A percentile compares a stretch with the other conserved stretches of the same genome.
These are phyloP conservation scores for Polydrusus pterygomalis DNA, from an alignment of 2,888 invertebrate genomes.

Conservation along the genomic window DNA sequence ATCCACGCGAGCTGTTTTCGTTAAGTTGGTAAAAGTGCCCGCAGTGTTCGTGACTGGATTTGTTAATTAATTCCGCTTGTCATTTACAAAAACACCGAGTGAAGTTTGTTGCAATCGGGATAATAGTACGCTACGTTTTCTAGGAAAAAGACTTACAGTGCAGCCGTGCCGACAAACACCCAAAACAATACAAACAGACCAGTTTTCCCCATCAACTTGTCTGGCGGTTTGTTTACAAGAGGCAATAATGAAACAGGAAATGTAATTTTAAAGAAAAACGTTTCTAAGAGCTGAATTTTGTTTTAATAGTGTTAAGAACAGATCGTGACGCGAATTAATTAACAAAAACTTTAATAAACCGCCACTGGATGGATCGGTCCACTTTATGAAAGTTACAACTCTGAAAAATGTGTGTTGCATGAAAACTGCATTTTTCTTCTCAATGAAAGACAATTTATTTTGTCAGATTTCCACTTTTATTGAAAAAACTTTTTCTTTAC, in stretches of 20 bases:
- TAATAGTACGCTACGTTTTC: conserved; percentile 44
- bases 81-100: conserved; percentile 53
- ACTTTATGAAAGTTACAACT: too few relatives aligned
- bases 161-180: conserved; percentile 23
- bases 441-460: too few relatives aligned
- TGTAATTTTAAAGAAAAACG: not conserved
- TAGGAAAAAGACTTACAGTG: conserved; percentile 41
- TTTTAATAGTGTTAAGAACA: too few relatives aligned
- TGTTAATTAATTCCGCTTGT: conserved; percentile 54
- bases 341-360: too few relatives aligned
- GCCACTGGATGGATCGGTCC: too few relatives aligned
- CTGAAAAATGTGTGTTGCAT: too few relatives aligned
- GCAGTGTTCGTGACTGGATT: conserved; percentile 53
- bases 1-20: conserved; percentile 43
- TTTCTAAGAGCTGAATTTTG: too few relatives aligned
- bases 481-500: too few relatives aligned
- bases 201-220: conserved; percentile 12
- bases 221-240: not conserved
- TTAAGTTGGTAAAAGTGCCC: conserved; percentile 51
- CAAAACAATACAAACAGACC: conserved; percentile 21
- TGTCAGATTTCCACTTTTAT: too few relatives aligned
- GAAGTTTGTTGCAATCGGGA: conserved; percentile 47
- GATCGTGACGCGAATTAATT: too few relatives aligned
- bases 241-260: not conserved
- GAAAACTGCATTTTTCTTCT: too few relatives aligned